Evolutionary conservation across 2,888 invertebrate species (phyloP).

Genomic region (Eucriotettix oculatus): DNA sequence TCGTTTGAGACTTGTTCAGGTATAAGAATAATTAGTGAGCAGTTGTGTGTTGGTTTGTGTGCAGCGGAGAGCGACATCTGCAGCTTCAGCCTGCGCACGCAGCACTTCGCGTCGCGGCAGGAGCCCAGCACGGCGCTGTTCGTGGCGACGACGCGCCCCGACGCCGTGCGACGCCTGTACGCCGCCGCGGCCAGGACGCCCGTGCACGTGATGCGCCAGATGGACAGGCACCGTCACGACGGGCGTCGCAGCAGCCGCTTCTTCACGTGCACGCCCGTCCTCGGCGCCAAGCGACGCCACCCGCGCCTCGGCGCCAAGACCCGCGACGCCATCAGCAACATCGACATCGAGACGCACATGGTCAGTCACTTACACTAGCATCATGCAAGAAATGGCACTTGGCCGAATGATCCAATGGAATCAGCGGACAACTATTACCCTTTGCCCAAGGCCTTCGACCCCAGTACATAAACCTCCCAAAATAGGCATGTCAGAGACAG

Average conservation of each 20-base stretch:
- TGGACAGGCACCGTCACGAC: conserved; percentile 49
- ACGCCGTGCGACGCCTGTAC: conserved; percentile 59
- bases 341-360: conserved; percentile 2
- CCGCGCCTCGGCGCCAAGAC: neutral
- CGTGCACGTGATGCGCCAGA: conserved; percentile 43
- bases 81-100: conserved; percentile 63
- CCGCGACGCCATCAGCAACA: neutral
- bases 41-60: no score
- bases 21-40: no score
- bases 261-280: conserved; percentile 67
- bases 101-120: conserved; percentile 56
- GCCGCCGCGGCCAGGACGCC: conserved; percentile 52
- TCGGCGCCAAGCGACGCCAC: conserved; percentile 46
- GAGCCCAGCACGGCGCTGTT: conserved; percentile 58
- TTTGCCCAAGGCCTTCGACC: no score
- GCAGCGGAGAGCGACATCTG: conserved; percentile 89
- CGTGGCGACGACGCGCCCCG: conserved; percentile 53
- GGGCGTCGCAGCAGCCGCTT: conserved; percentile 45
- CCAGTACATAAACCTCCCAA: no score
- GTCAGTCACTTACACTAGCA: no score
- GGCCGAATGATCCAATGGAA: no score
- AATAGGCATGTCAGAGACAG: no score
- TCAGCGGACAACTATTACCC: no score
- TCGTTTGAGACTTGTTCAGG: no score
- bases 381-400: no score